Conservation (phyloP, 1,140 invertebrate genomes). For the Cataglyphis hispanica region DNA sequence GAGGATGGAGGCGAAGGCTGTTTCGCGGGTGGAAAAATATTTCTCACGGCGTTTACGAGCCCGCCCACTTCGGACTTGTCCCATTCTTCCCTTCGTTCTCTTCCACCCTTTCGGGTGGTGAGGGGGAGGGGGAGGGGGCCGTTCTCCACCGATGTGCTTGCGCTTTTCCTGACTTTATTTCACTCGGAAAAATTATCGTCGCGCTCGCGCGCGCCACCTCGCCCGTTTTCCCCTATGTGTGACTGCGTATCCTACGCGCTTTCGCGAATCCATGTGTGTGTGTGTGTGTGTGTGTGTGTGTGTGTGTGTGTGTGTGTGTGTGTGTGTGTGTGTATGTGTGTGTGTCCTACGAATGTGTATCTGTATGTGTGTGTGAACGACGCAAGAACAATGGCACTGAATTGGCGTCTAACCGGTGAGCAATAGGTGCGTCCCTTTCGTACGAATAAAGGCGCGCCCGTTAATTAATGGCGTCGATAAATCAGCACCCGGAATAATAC, state of each 20-base stretch:
- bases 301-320: not conserved
- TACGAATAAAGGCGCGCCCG: slow-evolving; percentile 85
- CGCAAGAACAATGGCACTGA: slow-evolving; percentile 86
- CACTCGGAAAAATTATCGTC: slow-evolving; percentile 78
- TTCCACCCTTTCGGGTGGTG: slow-evolving; percentile 67
- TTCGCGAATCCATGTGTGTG: no score
- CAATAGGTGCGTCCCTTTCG: slow-evolving; percentile 86
- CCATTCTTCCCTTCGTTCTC: slow-evolving; percentile 74
- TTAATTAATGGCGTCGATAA: slow-evolving; percentile 86
- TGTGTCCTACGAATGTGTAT: slow-evolving; percentile 69
- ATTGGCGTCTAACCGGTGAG: slow-evolving; percentile 86
- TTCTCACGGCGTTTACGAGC: slow-evolving; percentile 76
- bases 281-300: not conserved
- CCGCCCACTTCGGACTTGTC: slow-evolving; percentile 75
- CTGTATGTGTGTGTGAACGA: slow-evolving; percentile 84
- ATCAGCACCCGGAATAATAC: slow-evolving; percentile 85
- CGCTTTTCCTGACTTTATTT: slow-evolving; percentile 82
- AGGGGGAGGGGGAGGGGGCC: no score
- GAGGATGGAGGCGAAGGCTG: slow-evolving; percentile 61
- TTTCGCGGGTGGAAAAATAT: slow-evolving; percentile 82
- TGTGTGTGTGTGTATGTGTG: slow-evolving; percentile 65
- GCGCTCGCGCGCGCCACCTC: slow-evolving; percentile 57
- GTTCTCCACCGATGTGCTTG: slow-evolving; percentile 70
- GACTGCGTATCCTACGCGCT: slow-evolving; percentile 32
- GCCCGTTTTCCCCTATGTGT: slow-evolving; percentile 34